phyloP scores from a whole-genome alignment of 1,140 invertebrate genomes.

The Dendrolimus punctatus region DNA sequence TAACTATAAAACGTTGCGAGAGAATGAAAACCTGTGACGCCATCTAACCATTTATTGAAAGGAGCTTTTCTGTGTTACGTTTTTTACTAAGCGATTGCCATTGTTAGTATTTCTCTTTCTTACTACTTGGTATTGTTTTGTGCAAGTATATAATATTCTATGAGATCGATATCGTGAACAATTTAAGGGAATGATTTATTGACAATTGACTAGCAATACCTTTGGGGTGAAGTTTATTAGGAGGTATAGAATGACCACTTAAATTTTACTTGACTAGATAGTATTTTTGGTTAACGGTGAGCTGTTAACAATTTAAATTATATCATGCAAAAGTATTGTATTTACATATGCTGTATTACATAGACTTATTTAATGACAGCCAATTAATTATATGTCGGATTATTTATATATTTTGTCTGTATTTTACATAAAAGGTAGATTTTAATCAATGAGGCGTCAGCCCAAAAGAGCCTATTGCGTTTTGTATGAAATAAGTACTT shows the following conservation, averaged over 20 bases:
- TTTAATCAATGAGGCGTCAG: too few species aligned
- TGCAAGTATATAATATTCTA: neutral
- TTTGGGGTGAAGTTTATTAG: slow-evolving; percentile 22
- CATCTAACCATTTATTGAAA: too few species aligned
- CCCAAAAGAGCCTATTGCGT: too few species aligned
- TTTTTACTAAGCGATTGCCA: too few species aligned
- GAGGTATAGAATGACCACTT: slow-evolving; percentile 33
- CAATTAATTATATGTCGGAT: too few species aligned
- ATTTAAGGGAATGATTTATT: slow-evolving; percentile 5
- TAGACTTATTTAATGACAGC: neutral
- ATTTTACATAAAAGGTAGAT: too few species aligned
- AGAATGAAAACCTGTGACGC: too few species aligned
- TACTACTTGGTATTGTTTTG: neutral
- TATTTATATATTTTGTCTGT: too few species aligned
- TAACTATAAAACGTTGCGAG: too few species aligned
- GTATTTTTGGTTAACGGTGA: slow-evolving; percentile 58
- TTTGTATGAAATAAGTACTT: too few species aligned
- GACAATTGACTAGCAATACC: slow-evolving; percentile 36
- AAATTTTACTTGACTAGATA: slow-evolving; percentile 48
- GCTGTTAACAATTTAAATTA: slow-evolving; percentile 55
- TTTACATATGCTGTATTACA: slow-evolving; percentile 35
- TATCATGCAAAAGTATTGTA: slow-evolving; percentile 51
- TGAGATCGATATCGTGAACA: neutral
- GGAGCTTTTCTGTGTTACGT: too few species aligned
- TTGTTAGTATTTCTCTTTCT: too few species aligned